Percentiles rank a stretch among this genome's conserved stretches.
Evolutionary conservation across 1,140 invertebrate species (phyloP).

Genomic region (Delia radicum): DNA sequence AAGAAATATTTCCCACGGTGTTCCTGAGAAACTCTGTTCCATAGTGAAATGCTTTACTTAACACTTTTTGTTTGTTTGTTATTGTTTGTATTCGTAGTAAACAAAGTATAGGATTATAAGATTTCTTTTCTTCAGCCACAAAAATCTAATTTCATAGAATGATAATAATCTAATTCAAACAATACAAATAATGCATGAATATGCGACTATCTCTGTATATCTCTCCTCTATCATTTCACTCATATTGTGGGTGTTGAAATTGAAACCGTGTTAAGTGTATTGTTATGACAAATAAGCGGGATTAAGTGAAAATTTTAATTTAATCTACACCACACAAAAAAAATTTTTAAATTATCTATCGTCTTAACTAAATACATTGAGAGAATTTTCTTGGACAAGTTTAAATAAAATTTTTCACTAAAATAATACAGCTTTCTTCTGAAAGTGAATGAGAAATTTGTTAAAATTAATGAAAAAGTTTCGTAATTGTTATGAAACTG

Average conservation of each 20-base stretch:
- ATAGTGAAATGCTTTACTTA: background rate
- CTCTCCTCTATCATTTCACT: background rate
- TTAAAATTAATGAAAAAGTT: too few relatives aligned
- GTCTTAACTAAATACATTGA: too few relatives aligned
- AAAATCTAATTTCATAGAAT: background rate
- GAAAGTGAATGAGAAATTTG: too few relatives aligned
- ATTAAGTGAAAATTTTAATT: background rate
- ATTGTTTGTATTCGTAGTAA: background rate
- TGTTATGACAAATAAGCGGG: background rate
- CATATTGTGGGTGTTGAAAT: background rate
- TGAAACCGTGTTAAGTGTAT: background rate
- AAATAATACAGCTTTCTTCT: too few relatives aligned
- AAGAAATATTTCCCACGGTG: too few relatives aligned
- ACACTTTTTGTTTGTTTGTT: background rate
- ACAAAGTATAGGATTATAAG: background rate
- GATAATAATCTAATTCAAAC: background rate
- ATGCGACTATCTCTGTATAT: background rate
- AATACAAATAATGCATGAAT: background rate
- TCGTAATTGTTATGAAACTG: too few relatives aligned
- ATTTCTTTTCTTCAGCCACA: background rate
- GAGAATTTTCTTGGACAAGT: too few relatives aligned
- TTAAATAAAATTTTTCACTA: too few relatives aligned
- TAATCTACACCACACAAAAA: too few relatives aligned
- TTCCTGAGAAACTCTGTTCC: too few relatives aligned
- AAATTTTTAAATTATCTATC: too few relatives aligned